Evolutionary conservation across 2,888 invertebrate genomes (phyloP).

Genomic region (Eilema sororculum): DNA sequence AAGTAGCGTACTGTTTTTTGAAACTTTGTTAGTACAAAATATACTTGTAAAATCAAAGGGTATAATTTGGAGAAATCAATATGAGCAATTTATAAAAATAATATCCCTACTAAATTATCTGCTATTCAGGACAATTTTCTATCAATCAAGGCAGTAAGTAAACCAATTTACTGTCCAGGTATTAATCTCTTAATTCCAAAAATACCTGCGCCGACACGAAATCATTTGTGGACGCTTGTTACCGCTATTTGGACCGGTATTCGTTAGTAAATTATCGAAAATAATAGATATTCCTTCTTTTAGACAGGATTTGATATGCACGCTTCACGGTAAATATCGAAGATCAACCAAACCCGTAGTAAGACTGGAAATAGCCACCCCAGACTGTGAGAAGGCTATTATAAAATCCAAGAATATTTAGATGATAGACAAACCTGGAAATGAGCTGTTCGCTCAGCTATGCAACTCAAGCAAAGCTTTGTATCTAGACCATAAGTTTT

Average conservation of each 20-base stretch:
- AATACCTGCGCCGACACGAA: slow-evolving; percentile 17
- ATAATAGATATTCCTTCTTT: neutral
- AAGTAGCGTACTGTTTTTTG: neutral
- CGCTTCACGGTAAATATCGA: no score
- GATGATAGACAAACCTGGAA: no score
- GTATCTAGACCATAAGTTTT: no score
- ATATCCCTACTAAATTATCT: neutral
- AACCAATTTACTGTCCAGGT: slow-evolving; percentile 13
- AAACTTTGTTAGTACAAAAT: neutral
- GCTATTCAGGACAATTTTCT: neutral
- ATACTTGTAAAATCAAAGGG: no score
- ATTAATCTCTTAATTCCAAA: slow-evolving; percentile 14
- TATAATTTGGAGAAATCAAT: neutral
- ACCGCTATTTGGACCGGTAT: neutral
- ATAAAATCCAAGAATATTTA: no score
- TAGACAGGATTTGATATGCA: neutral
- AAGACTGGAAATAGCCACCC: no score
- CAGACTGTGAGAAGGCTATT: no score
- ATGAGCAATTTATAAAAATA: neutral
- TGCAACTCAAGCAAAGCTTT: no score
- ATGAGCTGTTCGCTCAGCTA: no score
- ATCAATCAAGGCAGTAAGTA: slow-evolving; percentile 12
- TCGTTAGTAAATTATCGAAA: neutral
- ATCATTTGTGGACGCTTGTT: slow-evolving; percentile 10
- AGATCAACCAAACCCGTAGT: no score